Evolutionary conservation across 2,888 invertebrate species (phyloP).

Genomic region (Balanococcus diminutus): DNA sequence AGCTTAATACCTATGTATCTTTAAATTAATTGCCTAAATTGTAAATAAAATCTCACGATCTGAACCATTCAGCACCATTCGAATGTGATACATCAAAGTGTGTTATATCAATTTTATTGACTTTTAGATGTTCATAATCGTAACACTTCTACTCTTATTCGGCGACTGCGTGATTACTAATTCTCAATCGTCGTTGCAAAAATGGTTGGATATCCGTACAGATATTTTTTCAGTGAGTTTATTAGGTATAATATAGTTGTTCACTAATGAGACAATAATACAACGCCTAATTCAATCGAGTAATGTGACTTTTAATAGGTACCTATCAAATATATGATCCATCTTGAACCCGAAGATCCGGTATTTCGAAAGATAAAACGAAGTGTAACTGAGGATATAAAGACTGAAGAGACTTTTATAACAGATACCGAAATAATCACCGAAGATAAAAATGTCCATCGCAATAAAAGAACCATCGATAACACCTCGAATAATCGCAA

Average conservation of each 20-base stretch:
- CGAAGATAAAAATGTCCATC: not conserved
- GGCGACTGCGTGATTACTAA: not conserved
- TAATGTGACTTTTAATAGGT: not conserved
- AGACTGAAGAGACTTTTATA: slow-evolving; percentile 41
- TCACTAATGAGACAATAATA: too few species aligned
- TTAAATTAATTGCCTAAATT: not conserved
- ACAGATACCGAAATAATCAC: slow-evolving; percentile 30
- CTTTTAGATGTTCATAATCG: slow-evolving; percentile 31
- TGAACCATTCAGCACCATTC: not conserved
- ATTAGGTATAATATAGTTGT: too few species aligned
- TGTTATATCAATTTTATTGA: not conserved
- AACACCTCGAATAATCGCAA: slow-evolving; percentile 4
- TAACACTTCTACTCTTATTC: not conserved
- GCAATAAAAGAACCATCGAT: slow-evolving; percentile 32
- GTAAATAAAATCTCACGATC: too few species aligned
- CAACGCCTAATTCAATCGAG: not conserved
- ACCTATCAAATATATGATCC: slow-evolving; percentile 24
- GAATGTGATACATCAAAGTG: not conserved
- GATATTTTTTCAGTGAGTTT: slow-evolving; percentile 16
- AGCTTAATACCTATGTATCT: too few species aligned
- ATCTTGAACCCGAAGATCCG: slow-evolving; percentile 14
- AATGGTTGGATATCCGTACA: slow-evolving; percentile 32
- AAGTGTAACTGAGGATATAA: slow-evolving; percentile 22
- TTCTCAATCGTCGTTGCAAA: slow-evolving; percentile 12
- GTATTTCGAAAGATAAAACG: slow-evolving; percentile 40